Evolutionary conservation across 2,113 vertebrate genomes (phyloP), one percentile per base, ranked within the genome.

Genomic region (Uropsilus gracilis): DNA sequence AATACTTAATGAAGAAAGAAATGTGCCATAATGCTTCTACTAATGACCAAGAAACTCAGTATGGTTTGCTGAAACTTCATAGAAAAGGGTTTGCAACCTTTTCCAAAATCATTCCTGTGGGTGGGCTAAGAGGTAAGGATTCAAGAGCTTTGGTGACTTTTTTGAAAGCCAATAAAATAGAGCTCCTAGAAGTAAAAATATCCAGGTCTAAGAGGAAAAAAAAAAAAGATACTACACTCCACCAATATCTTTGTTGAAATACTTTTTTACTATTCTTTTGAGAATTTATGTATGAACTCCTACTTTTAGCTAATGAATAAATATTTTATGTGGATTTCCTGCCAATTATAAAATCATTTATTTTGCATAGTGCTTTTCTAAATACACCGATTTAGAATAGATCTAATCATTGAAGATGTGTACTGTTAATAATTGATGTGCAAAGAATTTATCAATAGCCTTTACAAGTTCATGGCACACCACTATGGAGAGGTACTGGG

Each of bases 231-330:
- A 26, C 16, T 3, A 46, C 13, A 30, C 1, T 34, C 1, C 5
- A 17, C 76, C 16, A 76, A 53, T 90, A 64, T 57, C n/a, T 96
- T 90, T 94, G n/a, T 24, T 69, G n/a, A 80, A 91, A 72, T 63
- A 53, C 1, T 34, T 87, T 87, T 75, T 73, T 66, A 30, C 28
- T 72, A 55, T 8, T 77, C 46, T 37, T 92, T 88, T 46, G 50
- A 57, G 75, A 94, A 88, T 16, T 76, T 76, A 81, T 68, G 73
- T 86, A 44, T 73, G 86, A 77, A 86, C 55, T 1, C 16, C 86
- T 71, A 37, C 30, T 68, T 91, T 63, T 53, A 81, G 20, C 30
- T 87, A 37, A 17, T 39, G 7, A 64, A 46, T 68, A 50, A 61
- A 66, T 82, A 86, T 39, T 89, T 77, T 39, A 57, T 64, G 37